A percentile compares a stretch with the other conserved stretches of the same genome.
Evolutionary conservation across 2,797 vertebrate genomes (phyloP).

Genomic region (Pangasius sanitwongsei): DNA sequence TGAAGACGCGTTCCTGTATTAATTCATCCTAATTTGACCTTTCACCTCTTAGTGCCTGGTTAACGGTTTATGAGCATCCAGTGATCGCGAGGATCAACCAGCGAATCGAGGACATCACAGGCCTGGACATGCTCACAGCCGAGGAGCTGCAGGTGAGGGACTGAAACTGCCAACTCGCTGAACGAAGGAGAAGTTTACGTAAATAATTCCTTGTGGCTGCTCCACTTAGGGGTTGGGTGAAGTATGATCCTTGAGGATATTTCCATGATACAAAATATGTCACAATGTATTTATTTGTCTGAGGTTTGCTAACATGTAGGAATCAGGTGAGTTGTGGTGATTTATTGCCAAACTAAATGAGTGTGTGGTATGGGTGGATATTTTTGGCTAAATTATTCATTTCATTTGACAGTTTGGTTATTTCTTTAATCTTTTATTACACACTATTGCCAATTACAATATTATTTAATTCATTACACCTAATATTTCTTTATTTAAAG

Average conservation of each 20-base stretch:
- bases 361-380: too few relatives aligned
- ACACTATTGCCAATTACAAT: too few relatives aligned
- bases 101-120: constrained; percentile 92
- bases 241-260: not conserved
- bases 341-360: too few relatives aligned
- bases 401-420: too few relatives aligned
- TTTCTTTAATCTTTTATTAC: too few relatives aligned
- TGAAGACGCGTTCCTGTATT: not conserved
- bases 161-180: too few relatives aligned
- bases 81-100: constrained; percentile 88
- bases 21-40: not conserved
- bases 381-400: too few relatives aligned
- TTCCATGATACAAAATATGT: not conserved
- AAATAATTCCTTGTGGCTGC: not conserved
- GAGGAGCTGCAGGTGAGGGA: constrained; percentile 92
- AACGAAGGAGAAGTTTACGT: not conserved
- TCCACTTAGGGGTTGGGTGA: not conserved
- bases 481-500: too few relatives aligned
- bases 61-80: constrained; percentile 88
- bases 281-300: not conserved
- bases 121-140: constrained; percentile 93
- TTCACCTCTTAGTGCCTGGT: constrained; percentile 84
- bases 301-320: not conserved
- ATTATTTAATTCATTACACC: too few relatives aligned
- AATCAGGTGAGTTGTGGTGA: too few relatives aligned